phyloP scores from a whole-genome alignment of 2,888 invertebrate species.

The Brachyopa scutellaris region DNA sequence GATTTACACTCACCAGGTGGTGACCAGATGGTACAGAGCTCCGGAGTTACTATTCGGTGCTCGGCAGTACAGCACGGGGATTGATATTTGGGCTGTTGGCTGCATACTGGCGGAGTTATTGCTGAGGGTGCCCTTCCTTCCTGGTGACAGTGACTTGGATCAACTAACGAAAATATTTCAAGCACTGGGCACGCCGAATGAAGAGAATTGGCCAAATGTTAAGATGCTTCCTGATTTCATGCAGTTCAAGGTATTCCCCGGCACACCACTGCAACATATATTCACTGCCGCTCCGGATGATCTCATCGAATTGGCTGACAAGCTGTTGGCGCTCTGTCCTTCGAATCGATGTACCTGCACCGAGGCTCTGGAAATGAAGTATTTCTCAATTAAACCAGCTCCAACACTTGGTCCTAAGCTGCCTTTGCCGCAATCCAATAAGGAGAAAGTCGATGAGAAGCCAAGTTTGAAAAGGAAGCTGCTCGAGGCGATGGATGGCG shows the following conservation, averaged over 20 bases:
- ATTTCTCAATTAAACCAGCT: conserved; percentile 94
- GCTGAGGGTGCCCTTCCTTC: conserved; percentile 95
- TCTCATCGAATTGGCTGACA: conserved; percentile 90
- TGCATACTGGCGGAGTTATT: conserved; percentile 98
- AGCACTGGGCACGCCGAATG: conserved; percentile 96
- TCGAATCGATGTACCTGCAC: conserved; percentile 90
- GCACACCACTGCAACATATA: conserved; percentile 93
- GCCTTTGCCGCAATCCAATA: conserved; percentile 82
- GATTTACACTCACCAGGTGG: conserved; percentile 98
- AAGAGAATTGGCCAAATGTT: conserved; percentile 95
- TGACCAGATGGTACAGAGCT: conserved; percentile 95
- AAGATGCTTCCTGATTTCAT: conserved; percentile 93
- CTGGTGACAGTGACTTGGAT: conserved; percentile 98
- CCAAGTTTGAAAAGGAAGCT: conserved; percentile 87
- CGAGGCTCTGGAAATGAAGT: conserved; percentile 93
- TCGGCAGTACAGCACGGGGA: conserved; percentile 95
- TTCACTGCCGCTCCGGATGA: conserved; percentile 98
- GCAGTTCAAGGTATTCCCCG: conserved; percentile 92
- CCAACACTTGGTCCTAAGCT: conserved; percentile 92
- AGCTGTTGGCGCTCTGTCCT: conserved; percentile 91
- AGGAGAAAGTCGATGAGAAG: conserved; percentile 81
- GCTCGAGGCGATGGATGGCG: conserved; percentile 85
- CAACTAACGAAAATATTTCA: conserved; percentile 97
- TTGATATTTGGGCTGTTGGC: conserved; percentile 99
- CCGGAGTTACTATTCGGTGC: conserved; percentile 98